phyloP scores from a whole-genome alignment of 2,113 vertebrate genomes.

The Clarias batrachus region DNA sequence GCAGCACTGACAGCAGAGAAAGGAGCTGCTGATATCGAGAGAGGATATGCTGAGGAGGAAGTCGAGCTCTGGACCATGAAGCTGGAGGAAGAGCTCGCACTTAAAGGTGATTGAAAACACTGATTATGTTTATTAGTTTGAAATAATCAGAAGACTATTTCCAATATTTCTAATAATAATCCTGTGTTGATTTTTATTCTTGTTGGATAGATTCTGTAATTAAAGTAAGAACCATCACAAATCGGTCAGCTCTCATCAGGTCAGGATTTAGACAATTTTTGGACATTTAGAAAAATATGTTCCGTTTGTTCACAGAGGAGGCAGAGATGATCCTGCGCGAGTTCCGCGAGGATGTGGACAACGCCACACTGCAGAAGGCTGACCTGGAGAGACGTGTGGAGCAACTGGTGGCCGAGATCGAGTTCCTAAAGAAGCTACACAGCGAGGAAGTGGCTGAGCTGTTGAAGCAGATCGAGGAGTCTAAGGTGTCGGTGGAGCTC shows the following conservation, averaged over 20 bases:
- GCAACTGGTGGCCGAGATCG: slow-evolving; percentile 68
- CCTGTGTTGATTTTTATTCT: not conserved
- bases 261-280: not conserved
- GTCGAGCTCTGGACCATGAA: slow-evolving; percentile 73
- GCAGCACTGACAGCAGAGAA: slow-evolving; percentile 75
- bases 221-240: not conserved
- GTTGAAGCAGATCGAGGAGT: slow-evolving; percentile 72
- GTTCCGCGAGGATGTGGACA: slow-evolving; percentile 76
- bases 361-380: slow-evolving; percentile 74
- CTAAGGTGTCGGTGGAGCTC: slow-evolving; percentile 67
- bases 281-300: not conserved
- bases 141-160: not conserved
- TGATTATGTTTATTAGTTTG: not conserved
- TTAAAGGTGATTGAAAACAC: slow-evolving; percentile 64
- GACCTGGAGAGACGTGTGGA: slow-evolving; percentile 71
- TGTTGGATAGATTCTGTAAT: not conserved
- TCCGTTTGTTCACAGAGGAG: slow-evolving; percentile 62
- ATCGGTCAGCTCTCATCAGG: not conserved
- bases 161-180: too few relatives aligned
- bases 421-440: slow-evolving; percentile 73
- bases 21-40: slow-evolving; percentile 68
- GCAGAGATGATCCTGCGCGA: slow-evolving; percentile 75
- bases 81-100: slow-evolving; percentile 74
- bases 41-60: slow-evolving; percentile 66
- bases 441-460: slow-evolving; percentile 73